Conservation (phyloP, 2,113 vertebrate species). For the Uria aalge region DNA sequence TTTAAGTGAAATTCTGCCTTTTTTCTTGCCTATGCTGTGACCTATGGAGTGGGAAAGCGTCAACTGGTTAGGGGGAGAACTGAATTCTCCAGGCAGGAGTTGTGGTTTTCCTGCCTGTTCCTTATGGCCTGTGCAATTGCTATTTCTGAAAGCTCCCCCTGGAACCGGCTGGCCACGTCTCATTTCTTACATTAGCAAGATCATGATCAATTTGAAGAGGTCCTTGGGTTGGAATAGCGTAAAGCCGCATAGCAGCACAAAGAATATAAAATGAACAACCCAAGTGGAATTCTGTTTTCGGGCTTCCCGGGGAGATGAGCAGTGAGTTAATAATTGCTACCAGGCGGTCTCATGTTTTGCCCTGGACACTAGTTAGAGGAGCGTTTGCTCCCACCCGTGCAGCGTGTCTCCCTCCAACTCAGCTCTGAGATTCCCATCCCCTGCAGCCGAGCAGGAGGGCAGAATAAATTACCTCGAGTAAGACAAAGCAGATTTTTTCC, state of each 20-base stretch:
- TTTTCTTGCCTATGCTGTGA: background rate
- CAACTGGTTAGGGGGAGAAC: background rate
- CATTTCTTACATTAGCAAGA: background rate
- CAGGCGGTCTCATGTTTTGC: background rate
- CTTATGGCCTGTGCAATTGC: background rate
- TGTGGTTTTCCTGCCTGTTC: background rate
- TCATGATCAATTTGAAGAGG: background rate
- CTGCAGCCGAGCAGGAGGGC: background rate
- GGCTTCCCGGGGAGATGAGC: background rate
- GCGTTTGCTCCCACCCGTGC: background rate
- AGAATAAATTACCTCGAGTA: background rate
- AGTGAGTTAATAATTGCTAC: background rate
- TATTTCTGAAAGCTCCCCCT: background rate
- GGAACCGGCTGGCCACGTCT: background rate
- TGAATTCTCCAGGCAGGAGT: background rate
- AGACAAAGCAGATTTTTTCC: background rate
- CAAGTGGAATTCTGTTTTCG: background rate
- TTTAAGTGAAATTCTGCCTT: background rate
- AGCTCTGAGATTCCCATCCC: background rate
- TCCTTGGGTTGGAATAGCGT: background rate
- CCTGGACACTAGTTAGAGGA: background rate
- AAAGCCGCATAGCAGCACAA: background rate
- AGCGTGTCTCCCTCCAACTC: background rate
- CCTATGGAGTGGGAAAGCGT: background rate
- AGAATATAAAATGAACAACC: background rate